Percentiles rank a stretch among this genome's conserved stretches.
Evolutionary conservation across 2,888 invertebrate species (phyloP).

Genomic region (Ischnura elegans): DNA sequence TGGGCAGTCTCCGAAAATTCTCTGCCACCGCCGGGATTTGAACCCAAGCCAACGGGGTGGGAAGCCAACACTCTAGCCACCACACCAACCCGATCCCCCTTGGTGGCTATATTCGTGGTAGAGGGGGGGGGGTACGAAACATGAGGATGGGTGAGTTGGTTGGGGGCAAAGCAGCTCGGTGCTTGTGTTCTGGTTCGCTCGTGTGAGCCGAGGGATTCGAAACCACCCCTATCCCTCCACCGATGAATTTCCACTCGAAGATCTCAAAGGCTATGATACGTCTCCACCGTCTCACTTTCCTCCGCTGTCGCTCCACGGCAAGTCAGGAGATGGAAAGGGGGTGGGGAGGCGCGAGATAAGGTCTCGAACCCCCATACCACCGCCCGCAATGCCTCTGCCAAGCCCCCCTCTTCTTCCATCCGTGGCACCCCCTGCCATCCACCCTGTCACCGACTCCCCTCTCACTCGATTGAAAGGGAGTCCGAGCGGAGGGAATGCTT

Average conservation of each 20-base stretch:
- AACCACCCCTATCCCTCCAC: background rate
- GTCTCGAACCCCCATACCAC: background rate
- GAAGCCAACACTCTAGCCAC: too few species aligned
- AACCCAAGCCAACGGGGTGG: too few species aligned
- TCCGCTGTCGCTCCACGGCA: background rate
- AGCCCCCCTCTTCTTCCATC: background rate
- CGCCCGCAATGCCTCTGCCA: too few species aligned
- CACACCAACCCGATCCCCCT: too few species aligned
- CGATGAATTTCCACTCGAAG: background rate
- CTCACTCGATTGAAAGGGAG: conserved; percentile 12
- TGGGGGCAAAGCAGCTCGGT: too few species aligned
- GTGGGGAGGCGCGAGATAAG: background rate
- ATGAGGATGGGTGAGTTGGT: too few species aligned
- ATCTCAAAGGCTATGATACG: background rate
- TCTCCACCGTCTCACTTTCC: background rate
- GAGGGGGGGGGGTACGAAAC: too few species aligned
- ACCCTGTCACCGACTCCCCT: background rate
- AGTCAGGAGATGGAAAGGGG: background rate
- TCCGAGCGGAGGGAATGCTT: conserved; percentile 25
- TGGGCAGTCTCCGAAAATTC: too few species aligned
- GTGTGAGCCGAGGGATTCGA: background rate
- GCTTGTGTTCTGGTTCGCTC: background rate
- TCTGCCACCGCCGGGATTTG: too few species aligned
- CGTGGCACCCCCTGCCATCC: background rate
- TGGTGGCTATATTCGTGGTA: too few species aligned